Conservation (phyloP, 2,888 invertebrate genomes). For the Euplagia quadripunctaria region DNA sequence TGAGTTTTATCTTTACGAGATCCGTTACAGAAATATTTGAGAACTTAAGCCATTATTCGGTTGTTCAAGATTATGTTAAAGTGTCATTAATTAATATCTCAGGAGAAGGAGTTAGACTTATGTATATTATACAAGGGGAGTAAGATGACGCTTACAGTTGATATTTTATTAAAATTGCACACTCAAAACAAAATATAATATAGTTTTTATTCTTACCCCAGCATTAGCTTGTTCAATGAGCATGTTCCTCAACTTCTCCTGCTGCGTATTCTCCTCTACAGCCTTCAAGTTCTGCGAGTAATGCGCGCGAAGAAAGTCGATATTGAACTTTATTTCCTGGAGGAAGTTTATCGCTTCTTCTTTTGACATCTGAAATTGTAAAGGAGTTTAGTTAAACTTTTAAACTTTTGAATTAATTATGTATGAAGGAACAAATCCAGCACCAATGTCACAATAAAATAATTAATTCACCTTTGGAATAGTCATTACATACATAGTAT, state of each 20-base stretch:
- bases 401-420: background rate
- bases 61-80: background rate
- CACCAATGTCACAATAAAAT: background rate
- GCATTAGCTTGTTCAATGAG: slow-evolving; percentile 78
- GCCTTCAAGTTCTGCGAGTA: slow-evolving; percentile 85
- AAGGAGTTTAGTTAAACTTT: slow-evolving; percentile 25
- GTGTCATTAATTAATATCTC: background rate
- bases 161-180: no score
- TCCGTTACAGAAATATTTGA: background rate
- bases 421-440: background rate
- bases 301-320: slow-evolving; percentile 90
- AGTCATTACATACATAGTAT: no score
- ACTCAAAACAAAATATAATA: no score
- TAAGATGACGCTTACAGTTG: no score
- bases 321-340: slow-evolving; percentile 92
- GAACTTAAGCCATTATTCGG: background rate
- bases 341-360: slow-evolving; percentile 92
- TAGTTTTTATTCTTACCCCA: slow-evolving; percentile 61
- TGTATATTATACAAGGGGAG: no score
- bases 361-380: slow-evolving; percentile 89
- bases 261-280: slow-evolving; percentile 77
- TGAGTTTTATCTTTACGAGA: background rate
- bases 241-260: slow-evolving; percentile 76
- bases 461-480: no score
- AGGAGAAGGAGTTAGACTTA: background rate